phyloP scores from a whole-genome alignment of 2,797 vertebrate genomes.

The Muraenolepis orangiensis region DNA sequence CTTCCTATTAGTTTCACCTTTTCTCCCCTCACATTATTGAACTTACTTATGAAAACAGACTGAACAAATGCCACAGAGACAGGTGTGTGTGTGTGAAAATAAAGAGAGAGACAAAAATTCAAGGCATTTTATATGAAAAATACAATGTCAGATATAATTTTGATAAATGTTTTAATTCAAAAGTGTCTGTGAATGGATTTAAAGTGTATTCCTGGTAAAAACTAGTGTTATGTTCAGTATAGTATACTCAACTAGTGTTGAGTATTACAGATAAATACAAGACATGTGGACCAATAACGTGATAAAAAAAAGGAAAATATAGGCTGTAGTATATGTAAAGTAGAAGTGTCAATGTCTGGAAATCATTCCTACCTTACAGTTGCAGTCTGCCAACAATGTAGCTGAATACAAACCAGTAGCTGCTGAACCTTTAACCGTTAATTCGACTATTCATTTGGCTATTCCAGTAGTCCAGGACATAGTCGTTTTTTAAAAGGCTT shows the following conservation, averaged over 20 bases:
- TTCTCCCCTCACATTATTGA: not conserved
- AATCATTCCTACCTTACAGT: too few species aligned
- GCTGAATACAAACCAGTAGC: not conserved
- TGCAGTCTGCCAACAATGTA: not conserved
- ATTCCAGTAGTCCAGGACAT: too few species aligned
- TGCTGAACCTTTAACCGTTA: too few species aligned
- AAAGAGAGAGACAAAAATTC: not conserved
- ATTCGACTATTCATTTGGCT: too few species aligned
- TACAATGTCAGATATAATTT: not conserved
- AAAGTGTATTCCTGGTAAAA: not conserved
- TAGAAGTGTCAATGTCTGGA: not conserved
- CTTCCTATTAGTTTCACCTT: not conserved
- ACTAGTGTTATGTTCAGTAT: not conserved
- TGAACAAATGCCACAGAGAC: not conserved
- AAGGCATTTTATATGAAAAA: not conserved
- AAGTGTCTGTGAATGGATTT: not conserved
- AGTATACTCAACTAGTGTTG: too few species aligned
- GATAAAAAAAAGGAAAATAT: not conserved
- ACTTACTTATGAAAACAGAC: not conserved
- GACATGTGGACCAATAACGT: not conserved
- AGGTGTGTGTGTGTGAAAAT: not conserved
- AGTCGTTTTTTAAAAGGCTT: too few species aligned
- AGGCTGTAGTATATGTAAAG: not conserved
- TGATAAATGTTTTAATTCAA: not conserved
- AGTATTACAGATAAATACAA: not conserved